Evolutionary conservation across 2,797 vertebrate species (phyloP).

Genomic region (Otus scops): DNA sequence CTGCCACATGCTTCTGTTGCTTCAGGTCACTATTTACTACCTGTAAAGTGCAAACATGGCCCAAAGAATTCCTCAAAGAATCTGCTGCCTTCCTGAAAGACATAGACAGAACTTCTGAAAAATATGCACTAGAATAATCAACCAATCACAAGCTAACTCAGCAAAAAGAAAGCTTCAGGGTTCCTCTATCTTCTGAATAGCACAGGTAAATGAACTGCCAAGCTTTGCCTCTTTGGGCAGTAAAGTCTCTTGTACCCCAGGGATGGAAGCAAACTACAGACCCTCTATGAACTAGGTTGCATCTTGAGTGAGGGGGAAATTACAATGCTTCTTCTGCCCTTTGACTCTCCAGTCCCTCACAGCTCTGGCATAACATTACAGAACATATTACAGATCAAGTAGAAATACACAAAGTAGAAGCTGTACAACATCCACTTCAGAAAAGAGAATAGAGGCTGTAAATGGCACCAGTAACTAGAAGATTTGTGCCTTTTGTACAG

Average conservation of each 20-base stretch:
- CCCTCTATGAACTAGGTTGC: background rate
- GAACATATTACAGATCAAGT: background rate
- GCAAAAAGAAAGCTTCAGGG: background rate
- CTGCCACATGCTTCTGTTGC: background rate
- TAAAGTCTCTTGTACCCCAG: background rate
- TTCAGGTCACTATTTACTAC: background rate
- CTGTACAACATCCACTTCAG: background rate
- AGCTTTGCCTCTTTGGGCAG: background rate
- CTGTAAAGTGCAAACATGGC: background rate
- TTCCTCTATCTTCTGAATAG: background rate
- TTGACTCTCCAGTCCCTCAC: background rate
- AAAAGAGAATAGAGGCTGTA: background rate
- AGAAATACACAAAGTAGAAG: background rate
- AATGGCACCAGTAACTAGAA: background rate
- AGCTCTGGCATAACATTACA: background rate
- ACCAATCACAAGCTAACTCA: background rate
- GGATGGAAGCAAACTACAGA: background rate
- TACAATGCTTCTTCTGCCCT: background rate
- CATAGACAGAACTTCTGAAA: background rate
- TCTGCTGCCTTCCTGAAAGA: conserved; percentile 1
- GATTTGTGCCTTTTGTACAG: background rate
- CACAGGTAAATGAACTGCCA: background rate
- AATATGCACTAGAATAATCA: background rate
- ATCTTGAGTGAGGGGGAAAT: background rate
- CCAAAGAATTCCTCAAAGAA: background rate